A percentile compares a stretch with the other conserved stretches of the same genome.
These are phyloP conservation scores for Cinclus cinclus DNA, from an alignment of 2,113 vertebrate species.

Conservation along the genomic window DNA sequence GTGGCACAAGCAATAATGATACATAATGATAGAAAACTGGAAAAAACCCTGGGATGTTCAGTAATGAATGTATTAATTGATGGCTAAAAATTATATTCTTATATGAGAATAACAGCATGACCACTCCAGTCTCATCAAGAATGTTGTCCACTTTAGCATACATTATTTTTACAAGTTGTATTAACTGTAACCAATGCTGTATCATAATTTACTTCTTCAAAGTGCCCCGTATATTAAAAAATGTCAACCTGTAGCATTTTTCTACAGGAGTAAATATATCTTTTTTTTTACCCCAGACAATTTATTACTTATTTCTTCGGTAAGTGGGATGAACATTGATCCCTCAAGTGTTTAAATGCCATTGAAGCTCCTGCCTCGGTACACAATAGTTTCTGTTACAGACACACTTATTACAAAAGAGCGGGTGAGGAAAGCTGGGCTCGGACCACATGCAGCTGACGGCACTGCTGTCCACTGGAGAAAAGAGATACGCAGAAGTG, in stretches of 20 bases:
- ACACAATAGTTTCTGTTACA: not conserved
- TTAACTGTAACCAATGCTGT: not conserved
- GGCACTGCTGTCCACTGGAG: not conserved
- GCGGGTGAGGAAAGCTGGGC: not conserved
- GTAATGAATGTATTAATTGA: not conserved
- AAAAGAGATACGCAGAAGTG: slow-evolving; percentile 36
- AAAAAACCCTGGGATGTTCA: not conserved
- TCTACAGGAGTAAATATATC: not conserved
- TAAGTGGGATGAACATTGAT: not conserved
- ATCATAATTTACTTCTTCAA: not conserved
- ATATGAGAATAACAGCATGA: not conserved
- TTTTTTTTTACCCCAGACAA: not conserved
- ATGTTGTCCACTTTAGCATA: not conserved
- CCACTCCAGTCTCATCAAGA: not conserved
- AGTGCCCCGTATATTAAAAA: not conserved
- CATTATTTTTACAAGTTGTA: not conserved
- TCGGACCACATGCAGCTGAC: slow-evolving; percentile 4
- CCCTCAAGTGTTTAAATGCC: not conserved
- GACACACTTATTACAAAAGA: slow-evolving; percentile 7
- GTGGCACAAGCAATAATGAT: not conserved
- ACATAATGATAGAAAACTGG: not conserved
- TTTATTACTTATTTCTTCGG: not conserved
- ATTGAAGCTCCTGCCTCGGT: not conserved
- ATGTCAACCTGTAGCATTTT: not conserved
- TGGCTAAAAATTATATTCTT: not conserved